These are phyloP conservation scores for Plusia festucae DNA, from an alignment of 2,888 invertebrate species.

Conservation along the genomic window DNA sequence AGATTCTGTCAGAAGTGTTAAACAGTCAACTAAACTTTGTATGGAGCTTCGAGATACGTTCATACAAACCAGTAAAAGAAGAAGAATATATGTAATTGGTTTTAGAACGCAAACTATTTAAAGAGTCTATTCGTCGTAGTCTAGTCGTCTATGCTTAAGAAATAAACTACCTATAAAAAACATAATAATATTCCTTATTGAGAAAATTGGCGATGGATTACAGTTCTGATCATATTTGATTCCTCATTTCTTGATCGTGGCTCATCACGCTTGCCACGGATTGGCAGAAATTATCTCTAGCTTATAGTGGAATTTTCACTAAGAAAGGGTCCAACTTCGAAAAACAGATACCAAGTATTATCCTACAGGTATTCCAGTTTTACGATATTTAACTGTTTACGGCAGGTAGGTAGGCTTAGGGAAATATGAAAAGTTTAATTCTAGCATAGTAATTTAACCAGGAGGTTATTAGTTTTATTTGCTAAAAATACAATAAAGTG, in stretches of 20 bases:
- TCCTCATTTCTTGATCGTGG: neutral
- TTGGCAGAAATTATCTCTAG: neutral
- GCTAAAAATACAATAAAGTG: too few relatives aligned
- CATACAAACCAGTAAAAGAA: neutral
- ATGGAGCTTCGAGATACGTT: neutral
- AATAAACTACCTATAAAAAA: neutral
- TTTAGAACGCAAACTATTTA: neutral
- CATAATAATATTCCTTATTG: neutral
- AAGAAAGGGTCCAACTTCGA: too few relatives aligned
- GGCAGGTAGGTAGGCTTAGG: too few relatives aligned
- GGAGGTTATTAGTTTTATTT: too few relatives aligned
- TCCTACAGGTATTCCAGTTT: too few relatives aligned
- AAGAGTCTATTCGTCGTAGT: too few relatives aligned
- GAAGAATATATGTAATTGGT: neutral
- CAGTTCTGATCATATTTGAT: neutral
- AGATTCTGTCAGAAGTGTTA: slow-evolving; percentile 14
- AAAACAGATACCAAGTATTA: too few relatives aligned
- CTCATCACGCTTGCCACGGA: neutral
- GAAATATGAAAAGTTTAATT: too few relatives aligned
- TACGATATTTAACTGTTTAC: too few relatives aligned
- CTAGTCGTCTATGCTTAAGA: too few relatives aligned
- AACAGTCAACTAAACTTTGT: slow-evolving; percentile 4
- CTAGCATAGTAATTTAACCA: too few relatives aligned
- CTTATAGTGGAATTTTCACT: too few relatives aligned
- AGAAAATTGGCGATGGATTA: neutral